Conservation (phyloP, 2,797 vertebrate genomes). For the Gambelia wislizenii region DNA sequence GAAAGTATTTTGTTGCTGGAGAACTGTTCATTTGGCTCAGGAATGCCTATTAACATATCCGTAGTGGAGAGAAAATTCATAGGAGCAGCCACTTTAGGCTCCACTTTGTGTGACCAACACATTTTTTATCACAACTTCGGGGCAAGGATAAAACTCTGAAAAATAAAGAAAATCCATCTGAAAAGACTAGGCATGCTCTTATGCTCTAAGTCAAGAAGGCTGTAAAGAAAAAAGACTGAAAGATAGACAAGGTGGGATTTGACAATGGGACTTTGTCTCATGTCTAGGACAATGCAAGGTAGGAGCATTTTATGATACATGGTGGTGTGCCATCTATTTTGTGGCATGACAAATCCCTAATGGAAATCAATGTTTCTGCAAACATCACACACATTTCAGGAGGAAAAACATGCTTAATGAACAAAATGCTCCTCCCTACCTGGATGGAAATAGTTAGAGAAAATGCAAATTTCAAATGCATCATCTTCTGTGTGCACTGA, state of each 20-base stretch:
- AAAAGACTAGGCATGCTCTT: rapidly evolving
- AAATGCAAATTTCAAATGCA: neutral
- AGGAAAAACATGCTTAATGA: neutral
- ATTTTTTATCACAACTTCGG: neutral
- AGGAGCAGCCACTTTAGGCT: neutral
- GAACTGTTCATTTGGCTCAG: neutral
- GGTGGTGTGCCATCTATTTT: too few species aligned
- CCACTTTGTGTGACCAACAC: neutral
- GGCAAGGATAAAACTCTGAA: conserved; percentile 21
- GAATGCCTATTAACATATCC: neutral
- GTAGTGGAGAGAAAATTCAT: neutral
- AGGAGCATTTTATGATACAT: neutral
- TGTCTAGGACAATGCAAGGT: neutral
- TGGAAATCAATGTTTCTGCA: neutral
- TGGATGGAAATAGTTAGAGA: neutral
- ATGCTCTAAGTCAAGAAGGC: neutral
- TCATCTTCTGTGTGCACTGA: neutral
- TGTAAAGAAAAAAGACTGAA: neutral
- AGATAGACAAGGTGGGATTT: neutral
- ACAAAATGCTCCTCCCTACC: neutral
- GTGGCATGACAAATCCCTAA: neutral
- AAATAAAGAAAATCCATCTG: neutral
- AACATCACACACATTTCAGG: neutral
- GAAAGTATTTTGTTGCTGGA: neutral
- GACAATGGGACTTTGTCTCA: neutral